Percentiles rank a stretch among this genome's conserved stretches.
phyloP scores from a whole-genome alignment of 2,888 invertebrate species.

The Mythimna pallens region DNA sequence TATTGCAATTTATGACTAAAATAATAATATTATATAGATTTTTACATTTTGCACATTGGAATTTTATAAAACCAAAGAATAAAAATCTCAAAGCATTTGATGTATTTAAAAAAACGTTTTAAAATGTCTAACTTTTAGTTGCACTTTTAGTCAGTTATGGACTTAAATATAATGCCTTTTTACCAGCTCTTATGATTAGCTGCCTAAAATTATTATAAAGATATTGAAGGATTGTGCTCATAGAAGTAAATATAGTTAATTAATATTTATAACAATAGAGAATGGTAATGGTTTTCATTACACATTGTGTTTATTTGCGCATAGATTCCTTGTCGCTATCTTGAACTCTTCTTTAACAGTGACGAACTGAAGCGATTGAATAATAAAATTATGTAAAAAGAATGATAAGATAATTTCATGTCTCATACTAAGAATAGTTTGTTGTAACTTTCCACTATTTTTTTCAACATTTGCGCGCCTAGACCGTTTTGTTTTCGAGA shows the following conservation, averaged over 20 bases:
- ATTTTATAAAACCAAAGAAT: constrained; percentile 31
- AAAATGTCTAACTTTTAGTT: constrained; percentile 29
- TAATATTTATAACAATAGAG: constrained; percentile 27
- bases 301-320: constrained; percentile 8
- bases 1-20: constrained; percentile 11
- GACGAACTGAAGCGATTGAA: neutral
- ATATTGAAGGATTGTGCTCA: constrained; percentile 19
- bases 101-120: constrained; percentile 18
- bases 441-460: neutral
- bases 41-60: constrained; percentile 59
- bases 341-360: neutral
- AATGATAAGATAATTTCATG: too few relatives aligned
- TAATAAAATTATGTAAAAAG: neutral
- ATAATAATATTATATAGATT: constrained; percentile 17
- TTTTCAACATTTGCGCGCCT: too few relatives aligned
- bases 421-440: neutral
- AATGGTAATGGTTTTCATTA: constrained; percentile 21
- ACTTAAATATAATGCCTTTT: constrained; percentile 44
- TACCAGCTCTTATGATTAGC: constrained; percentile 59
- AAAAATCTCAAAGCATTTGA: constrained; percentile 23
- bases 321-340: neutral
- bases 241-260: constrained; percentile 12
- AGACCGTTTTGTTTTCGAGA: neutral
- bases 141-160: constrained; percentile 52
- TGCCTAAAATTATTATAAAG: constrained; percentile 35